Evolutionary conservation across 64 coral and sea anemone species (phyloP).

Genomic region (Montipora foliosa): DNA sequence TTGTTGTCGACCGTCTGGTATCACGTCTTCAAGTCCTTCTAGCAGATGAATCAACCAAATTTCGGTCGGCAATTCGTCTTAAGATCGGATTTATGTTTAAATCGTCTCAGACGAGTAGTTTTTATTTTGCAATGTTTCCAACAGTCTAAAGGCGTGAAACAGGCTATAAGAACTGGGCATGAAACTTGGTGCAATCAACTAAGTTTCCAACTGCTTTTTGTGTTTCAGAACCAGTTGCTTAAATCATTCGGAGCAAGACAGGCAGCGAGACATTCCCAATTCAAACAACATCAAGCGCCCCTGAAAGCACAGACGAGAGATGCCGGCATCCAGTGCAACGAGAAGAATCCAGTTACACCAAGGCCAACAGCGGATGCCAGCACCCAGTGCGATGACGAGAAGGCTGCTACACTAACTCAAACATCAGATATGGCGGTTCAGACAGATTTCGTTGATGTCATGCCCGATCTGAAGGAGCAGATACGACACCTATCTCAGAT

Average conservation of each 20-base stretch:
- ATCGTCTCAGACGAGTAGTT: neutral
- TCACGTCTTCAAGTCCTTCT: neutral
- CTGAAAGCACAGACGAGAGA: neutral
- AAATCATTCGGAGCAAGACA: neutral
- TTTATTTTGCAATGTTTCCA: neutral
- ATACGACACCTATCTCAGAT: neutral
- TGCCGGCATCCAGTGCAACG: neutral
- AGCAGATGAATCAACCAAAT: neutral
- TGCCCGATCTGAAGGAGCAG: neutral
- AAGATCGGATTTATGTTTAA: neutral
- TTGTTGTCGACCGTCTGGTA: neutral
- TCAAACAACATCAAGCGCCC: neutral
- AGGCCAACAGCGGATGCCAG: neutral
- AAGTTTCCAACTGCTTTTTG: neutral
- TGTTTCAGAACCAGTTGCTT: neutral
- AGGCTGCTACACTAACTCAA: neutral
- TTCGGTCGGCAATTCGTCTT: neutral
- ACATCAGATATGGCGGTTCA: neutral
- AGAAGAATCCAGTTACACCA: neutral
- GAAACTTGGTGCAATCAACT: neutral
- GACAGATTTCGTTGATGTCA: neutral
- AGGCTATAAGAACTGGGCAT: neutral
- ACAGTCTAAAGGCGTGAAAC: neutral
- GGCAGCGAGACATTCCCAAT: neutral
- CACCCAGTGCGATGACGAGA: neutral